Base-by-base conservation (phyloP, 2,888 invertebrate species). In the Limnephilus rhombicus region DNA sequence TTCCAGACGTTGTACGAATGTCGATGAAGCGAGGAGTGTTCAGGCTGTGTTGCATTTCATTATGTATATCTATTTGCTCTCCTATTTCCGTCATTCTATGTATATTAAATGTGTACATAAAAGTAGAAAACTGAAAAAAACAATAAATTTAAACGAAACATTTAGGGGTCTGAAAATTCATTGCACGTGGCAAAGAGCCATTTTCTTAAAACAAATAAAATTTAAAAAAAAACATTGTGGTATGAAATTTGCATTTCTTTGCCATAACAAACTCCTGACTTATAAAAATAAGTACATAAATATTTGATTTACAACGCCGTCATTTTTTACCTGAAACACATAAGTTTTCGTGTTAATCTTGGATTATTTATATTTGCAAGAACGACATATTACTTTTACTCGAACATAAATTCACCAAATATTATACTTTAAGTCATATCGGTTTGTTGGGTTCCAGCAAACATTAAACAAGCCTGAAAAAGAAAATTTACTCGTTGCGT, bases 351-450 rank as follows among this genome's bases (percentile, higher is more conserved):
- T 41, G 37, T 24, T 83, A 83, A 83, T 83, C 37, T 83, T 11
- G 37, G 18, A 37, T 18, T 37, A 83, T 41, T 83, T 83, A 83
- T 83, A 34, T 41, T 37, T 41, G 34, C 37, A 41, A 41, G 83
- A 83, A n/a, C 37, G 7, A 41, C 83, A n/a, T 18, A 53, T 18
- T 24, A n/a, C 83, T 12, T 34, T 41, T 41, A 3, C 37, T n/a
- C 7, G 37, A 34, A 31, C 13, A 7, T 34, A 83, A 83, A 34
- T 31, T 83, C 37, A 31, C 83, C 18, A 83, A 83, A 68, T 68
- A 68, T 68, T 83, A 83, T 41, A 83, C 34, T 18, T 83, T 37
- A 24, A 83, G 83, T 83, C 83, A 83, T 83, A 83, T 83, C 37
- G 83, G 83, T 41, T 15, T 37, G 83, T 83, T 18, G 37, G 37